Conservation (phyloP, 2,113 vertebrate genomes). For the Saimiri boliviensis region DNA sequence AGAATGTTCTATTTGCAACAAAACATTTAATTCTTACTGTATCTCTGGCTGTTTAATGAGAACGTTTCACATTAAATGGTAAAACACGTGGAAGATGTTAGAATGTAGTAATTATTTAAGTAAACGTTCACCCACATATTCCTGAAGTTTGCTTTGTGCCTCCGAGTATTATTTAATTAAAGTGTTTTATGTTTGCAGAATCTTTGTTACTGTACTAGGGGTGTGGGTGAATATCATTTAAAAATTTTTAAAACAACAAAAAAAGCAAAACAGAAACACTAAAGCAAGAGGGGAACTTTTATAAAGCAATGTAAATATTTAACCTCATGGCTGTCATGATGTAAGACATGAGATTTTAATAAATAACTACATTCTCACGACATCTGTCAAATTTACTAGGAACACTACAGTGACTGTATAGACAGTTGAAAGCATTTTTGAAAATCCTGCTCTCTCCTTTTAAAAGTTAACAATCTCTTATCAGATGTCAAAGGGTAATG, state of each 20-base stretch:
- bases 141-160: slow-evolving; percentile 89
- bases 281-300: slow-evolving; percentile 89
- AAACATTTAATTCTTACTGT: slow-evolving; percentile 89
- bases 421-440: slow-evolving; percentile 87
- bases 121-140: slow-evolving; percentile 84
- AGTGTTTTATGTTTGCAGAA: slow-evolving; percentile 89
- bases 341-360: slow-evolving; percentile 86
- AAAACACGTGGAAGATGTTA: slow-evolving; percentile 87
- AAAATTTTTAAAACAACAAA: slow-evolving; percentile 39
- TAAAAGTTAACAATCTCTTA: slow-evolving; percentile 83
- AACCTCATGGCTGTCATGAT: slow-evolving; percentile 84
- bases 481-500: slow-evolving; percentile 84
- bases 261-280: slow-evolving; percentile 72
- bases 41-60: slow-evolving; percentile 87
- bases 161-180: slow-evolving; percentile 90
- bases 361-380: slow-evolving; percentile 86
- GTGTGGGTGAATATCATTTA: slow-evolving; percentile 85
- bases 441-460: slow-evolving; percentile 86
- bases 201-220: slow-evolving; percentile 87
- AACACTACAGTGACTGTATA: slow-evolving; percentile 83
- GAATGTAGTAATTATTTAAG: slow-evolving; percentile 90
- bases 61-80: slow-evolving; percentile 86
- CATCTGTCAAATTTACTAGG: slow-evolving; percentile 87
- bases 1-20: slow-evolving; percentile 90
- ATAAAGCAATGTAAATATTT: slow-evolving; percentile 91